Base-by-base conservation (phyloP, 2,113 vertebrate genomes). In the Pachycephala philippinensis region DNA sequence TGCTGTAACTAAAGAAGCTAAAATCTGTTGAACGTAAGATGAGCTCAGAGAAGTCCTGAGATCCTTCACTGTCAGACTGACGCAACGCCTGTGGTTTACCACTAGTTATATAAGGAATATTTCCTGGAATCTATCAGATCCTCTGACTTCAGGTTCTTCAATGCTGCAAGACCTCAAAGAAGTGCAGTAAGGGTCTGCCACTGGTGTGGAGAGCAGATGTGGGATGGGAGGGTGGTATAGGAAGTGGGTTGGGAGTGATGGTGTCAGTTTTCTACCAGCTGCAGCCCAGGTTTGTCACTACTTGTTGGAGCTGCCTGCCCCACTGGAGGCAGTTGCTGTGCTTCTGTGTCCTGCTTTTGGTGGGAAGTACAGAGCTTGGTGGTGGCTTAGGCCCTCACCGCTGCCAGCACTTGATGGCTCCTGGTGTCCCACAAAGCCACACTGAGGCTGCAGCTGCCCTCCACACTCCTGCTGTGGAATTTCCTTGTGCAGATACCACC, bases 401-500 rank as follows among this genome's bases (percentile, higher is more conserved):
- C 45, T 76, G 35, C 50, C 5, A 2, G 27, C 33, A 10, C 30
- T 7, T n/a, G 74, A 9, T 42, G 54, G 40, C 28, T 68, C 1
- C 2, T 44, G 6, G 2, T 27, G 69, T 19, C 27, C 60, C 45
- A 15, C 0, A 1, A 26, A 77, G 64, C 40, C 4, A 1, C 0
- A 0, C 60, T 19, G 74, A 24, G 74, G 49, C 84, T 60, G 72
- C 42, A 22, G 42, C 44, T 79, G 59, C n/a, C 47, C 37, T 42
- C 33, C 39, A 22, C 35, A 11, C 10, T 52, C 20, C 56, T 21
- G 33, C 68, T 54, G 59, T 3, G 6, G 59, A 40, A 27, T 47
- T 45, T 22, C 44, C 30, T 50, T 35, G 7, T 30, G 42, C 30
- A 37, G 40, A 8, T 27, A 52, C 35, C 42, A 60, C 54, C 72